Base-by-base conservation (phyloP, 2,113 vertebrate species). In the Aegithalos caudatus region DNA sequence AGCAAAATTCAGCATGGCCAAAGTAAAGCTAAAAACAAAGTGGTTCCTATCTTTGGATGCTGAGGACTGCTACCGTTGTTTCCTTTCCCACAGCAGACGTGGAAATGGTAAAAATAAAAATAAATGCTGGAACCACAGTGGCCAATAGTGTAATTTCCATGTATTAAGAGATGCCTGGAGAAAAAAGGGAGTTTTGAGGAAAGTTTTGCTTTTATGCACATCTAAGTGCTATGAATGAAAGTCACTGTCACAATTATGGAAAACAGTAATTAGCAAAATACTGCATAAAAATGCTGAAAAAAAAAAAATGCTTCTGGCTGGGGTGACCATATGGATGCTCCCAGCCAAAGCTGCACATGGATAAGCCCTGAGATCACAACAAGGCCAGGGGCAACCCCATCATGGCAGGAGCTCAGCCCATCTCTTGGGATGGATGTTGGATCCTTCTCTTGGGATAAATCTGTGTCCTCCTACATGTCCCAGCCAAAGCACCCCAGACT, bases 91-190 rank as follows among this genome's bases (percentile, higher is more conserved):
- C 54, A 73, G 90, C 67, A 86, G 50, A 70, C 54, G 2, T 70
- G 92, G 91, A 93, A 93, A 93, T 28, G 54, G 61, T 77, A 88
- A 86, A 94, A 95, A 90, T 33, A 81, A 90, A 85, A 94, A 81
- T 18, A 86, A 91, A 82, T 16, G 57, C 50, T 93, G 66, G 74
- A 65, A 73, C 45, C 12, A 1, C 79, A 20, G 24, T 0, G 14
- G 71, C 62, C 74, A 69, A 17, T 25, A 76, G 38, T 33, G 66
- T 14, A 33, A 65, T 90, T 97, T 90, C 74, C 85, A 94, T 0
- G 0, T 65, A 85, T 72, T 29, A 87, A 65, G 13, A 1, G 7
- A 44, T 1, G 61, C 28, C 53, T 35, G 67, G 47, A 57, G 54
- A 33, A 83, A 81, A 81, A 76, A 72, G 40, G 33, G 31, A 62